A percentile compares a stretch with the other conserved stretches of the same genome.
phyloP scores from a whole-genome alignment of 2,113 vertebrate genomes.

The Martes martes region DNA sequence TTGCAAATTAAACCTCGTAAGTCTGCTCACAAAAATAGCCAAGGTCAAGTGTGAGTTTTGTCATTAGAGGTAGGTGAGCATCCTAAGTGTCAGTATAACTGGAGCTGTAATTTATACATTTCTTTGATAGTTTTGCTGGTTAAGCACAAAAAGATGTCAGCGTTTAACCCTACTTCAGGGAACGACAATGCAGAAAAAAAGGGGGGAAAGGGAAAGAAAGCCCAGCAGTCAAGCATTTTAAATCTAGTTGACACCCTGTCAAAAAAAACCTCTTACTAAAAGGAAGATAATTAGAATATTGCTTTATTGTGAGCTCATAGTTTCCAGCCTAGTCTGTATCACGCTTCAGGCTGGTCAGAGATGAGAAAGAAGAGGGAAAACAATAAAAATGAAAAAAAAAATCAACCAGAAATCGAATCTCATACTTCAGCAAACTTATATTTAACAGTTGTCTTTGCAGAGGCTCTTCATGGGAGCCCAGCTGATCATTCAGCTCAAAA shows the following conservation, averaged over 20 bases:
- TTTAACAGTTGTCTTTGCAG: slow-evolving; percentile 34
- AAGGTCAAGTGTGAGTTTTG: slow-evolving; percentile 58
- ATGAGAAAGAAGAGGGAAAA: neutral
- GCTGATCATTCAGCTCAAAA: neutral
- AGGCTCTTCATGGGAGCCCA: neutral
- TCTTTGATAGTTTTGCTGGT: slow-evolving; percentile 65
- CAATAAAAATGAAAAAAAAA: neutral
- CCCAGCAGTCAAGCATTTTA: slow-evolving; percentile 57
- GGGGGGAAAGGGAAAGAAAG: neutral
- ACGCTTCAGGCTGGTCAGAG: neutral
- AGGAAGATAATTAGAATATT: slow-evolving; percentile 58
- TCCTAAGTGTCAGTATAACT: slow-evolving; percentile 46
- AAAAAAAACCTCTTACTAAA: slow-evolving; percentile 24
- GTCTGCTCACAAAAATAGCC: slow-evolving; percentile 50
- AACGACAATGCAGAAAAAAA: slow-evolving; percentile 53
- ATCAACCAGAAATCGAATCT: neutral
- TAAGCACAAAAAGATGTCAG: slow-evolving; percentile 62
- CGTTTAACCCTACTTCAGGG: slow-evolving; percentile 68
- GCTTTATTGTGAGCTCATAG: slow-evolving; percentile 9
- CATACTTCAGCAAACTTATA: neutral
- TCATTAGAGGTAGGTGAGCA: slow-evolving; percentile 37
- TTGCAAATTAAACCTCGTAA: slow-evolving; percentile 56
- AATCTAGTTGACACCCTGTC: slow-evolving; percentile 62
- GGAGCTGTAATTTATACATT: slow-evolving; percentile 67
- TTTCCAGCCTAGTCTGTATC: neutral